Percentiles rank a stretch among this genome's conserved stretches.
Conservation (phyloP, 2,888 invertebrate species). For the Zaprionus lineosus region DNA sequence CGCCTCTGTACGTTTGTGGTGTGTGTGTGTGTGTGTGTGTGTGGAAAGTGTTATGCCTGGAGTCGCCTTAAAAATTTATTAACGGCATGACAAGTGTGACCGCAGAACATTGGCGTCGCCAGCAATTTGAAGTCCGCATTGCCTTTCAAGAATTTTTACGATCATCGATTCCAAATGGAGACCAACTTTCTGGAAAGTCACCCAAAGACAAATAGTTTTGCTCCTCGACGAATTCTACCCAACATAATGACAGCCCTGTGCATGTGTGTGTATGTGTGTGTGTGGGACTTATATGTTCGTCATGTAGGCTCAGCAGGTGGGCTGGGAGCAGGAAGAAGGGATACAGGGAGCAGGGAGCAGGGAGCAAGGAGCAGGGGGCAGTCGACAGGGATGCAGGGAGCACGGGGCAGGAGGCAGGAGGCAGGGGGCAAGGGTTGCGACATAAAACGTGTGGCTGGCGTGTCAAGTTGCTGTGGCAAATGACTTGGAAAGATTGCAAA, state of each 20-base stretch:
- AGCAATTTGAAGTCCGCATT: slow-evolving; percentile 54
- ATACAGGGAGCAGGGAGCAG: neutral
- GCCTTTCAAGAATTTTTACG: slow-evolving; percentile 66
- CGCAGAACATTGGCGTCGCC: slow-evolving; percentile 45
- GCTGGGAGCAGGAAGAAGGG: neutral
- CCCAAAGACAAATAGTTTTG: slow-evolving; percentile 68
- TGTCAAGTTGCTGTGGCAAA: slow-evolving; percentile 50
- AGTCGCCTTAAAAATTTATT: slow-evolving; percentile 77
- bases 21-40: slow-evolving; percentile 36
- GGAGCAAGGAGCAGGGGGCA: neutral
- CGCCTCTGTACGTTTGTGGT: slow-evolving; percentile 30
- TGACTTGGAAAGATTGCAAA: slow-evolving; percentile 60
- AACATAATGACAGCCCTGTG: slow-evolving; percentile 9
- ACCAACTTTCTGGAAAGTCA: slow-evolving; percentile 54
- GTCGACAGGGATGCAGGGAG: neutral
- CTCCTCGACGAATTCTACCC: slow-evolving; percentile 65
- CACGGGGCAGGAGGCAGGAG: neutral
- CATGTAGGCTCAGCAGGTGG: slow-evolving; percentile 44
- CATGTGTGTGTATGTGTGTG: neutral
- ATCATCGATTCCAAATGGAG: slow-evolving; percentile 62
- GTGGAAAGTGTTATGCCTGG: too few species aligned
- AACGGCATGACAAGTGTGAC: slow-evolving; percentile 70
- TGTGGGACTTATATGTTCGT: slow-evolving; percentile 46
- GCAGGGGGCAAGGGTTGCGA: too few species aligned
- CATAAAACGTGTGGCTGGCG: slow-evolving; percentile 14